These are phyloP conservation scores for Leptopilina boulardi DNA, from an alignment of 1,140 invertebrate species.

Conservation along the genomic window DNA sequence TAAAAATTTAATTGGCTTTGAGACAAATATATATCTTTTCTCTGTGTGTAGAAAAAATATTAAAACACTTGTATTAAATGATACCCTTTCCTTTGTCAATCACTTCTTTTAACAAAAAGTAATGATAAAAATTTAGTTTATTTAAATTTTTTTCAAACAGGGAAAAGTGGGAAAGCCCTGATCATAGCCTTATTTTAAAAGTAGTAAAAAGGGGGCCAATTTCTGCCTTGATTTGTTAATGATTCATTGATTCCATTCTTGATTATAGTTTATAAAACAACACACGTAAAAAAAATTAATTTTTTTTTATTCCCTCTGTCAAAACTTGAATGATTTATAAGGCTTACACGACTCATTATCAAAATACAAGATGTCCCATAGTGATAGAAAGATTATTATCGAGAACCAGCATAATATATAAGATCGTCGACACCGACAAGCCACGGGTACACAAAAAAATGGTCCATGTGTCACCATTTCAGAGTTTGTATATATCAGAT, in stretches of 20 bases:
- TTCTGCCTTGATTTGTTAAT: not conserved
- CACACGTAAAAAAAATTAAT: not conserved
- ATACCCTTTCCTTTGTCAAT: no score
- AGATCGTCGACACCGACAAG: constrained; percentile 61
- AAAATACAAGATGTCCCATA: constrained; percentile 59
- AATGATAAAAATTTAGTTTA: no score
- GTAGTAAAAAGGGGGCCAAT: no score
- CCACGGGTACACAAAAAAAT: constrained; percentile 16
- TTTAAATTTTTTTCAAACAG: no score
- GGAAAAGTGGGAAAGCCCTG: no score
- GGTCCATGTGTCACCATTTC: constrained; percentile 5
- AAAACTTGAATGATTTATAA: constrained; percentile 56
- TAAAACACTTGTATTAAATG: no score
- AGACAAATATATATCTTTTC: no score
- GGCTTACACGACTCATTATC: constrained; percentile 58
- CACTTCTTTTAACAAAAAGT: no score
- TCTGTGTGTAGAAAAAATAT: no score
- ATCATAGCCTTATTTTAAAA: no score
- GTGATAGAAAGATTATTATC: constrained; percentile 57
- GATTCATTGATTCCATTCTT: no score
- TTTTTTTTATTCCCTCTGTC: not conserved
- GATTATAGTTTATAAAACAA: not conserved
- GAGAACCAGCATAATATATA: constrained; percentile 55
- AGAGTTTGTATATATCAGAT: constrained; percentile 6
- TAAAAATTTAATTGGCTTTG: no score